Base-by-base conservation (phyloP, 2,113 vertebrate species). In the Trichechus manatus region DNA sequence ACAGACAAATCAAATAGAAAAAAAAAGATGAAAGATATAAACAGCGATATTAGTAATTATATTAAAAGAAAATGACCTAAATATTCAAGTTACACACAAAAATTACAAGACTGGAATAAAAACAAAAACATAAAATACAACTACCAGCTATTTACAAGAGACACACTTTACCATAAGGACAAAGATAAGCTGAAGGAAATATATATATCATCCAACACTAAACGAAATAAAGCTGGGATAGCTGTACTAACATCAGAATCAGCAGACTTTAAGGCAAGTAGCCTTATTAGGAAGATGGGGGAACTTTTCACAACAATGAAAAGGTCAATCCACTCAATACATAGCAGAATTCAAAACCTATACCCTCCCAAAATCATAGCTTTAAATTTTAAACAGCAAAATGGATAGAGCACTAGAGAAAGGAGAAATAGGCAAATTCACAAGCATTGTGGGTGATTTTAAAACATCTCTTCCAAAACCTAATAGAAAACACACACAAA, bases 351-450 rank as follows among this genome's bases (percentile, higher is more conserved):
- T 20, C 17, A 42, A 91, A 85, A 78, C 23, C n/a, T 77, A 23
- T 15, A 56, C 9, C 29, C 23, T 74, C 31, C 36, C 53, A 82
- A 61, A 82, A 29, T 44, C 44, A 53, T 42, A 83, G 29, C 36
- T 95, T 92, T 78, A 50, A 66, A 77, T 78, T 92, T 44, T 66
- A 66, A 29, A 70, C 36, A 95, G 3, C 31, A 66, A 89, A 95
- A 68, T 64, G 14, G 61, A 63, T 1, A 93, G 44, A 91, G 44
- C 79, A 80, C 20, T 36, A 86, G 20, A 79, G 3, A 39, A 70
- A 96, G 19, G 6, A 53, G 31, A 91, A 63, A 39, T 2, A 70
- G 72, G 31, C 61, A 93, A 42, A 66, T 74, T 85, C 4, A 66
- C 36, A 22, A 66, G 72, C n/a, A 53, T 22, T 50, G 9, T 64